Evolutionary conservation across 1,140 invertebrate species (phyloP).

Genomic region (Chironomus tepperi): DNA sequence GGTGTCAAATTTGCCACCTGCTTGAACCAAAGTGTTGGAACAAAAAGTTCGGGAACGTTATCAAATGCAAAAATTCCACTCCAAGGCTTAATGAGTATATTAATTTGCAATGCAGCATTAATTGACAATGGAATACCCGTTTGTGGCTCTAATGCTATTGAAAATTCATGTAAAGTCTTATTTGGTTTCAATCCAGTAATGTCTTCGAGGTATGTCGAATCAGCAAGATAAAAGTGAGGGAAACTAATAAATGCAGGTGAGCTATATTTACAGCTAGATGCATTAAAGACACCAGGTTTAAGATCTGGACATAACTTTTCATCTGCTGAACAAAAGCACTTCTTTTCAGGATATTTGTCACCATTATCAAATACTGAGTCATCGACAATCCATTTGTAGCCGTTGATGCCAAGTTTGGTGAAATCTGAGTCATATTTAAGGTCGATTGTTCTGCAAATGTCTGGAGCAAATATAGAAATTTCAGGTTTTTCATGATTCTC

Average conservation of each 20-base stretch:
- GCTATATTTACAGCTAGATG: constrained; percentile 58
- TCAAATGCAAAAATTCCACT: constrained; percentile 47
- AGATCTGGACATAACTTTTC: constrained; percentile 41
- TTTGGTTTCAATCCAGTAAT: constrained; percentile 64
- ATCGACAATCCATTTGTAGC: constrained; percentile 50
- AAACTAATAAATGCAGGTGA: constrained; percentile 74
- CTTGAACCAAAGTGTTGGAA: constrained; percentile 67
- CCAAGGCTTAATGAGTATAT: constrained; percentile 53
- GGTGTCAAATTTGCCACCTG: constrained; percentile 53
- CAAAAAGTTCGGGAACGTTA: constrained; percentile 43
- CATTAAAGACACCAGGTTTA: constrained; percentile 51
- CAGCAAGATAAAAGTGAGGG: constrained; percentile 79
- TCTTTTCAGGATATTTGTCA: constrained; percentile 48
- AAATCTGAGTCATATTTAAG: constrained; percentile 36
- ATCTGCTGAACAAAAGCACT: constrained; percentile 44
- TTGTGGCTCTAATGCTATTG: constrained; percentile 60
- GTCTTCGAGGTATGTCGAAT: constrained; percentile 51
- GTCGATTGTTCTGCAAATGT: constrained; percentile 55
- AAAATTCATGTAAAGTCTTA: constrained; percentile 56
- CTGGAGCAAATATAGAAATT: constrained; percentile 56
- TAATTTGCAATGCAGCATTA: constrained; percentile 61
- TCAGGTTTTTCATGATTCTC: constrained; percentile 42
- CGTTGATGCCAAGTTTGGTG: constrained; percentile 45
- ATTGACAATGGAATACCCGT: constrained; percentile 57
- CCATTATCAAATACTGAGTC: constrained; percentile 59